These are phyloP conservation scores for Diplazon laetatorius DNA, from an alignment of 2,888 invertebrate genomes.

Conservation along the genomic window DNA sequence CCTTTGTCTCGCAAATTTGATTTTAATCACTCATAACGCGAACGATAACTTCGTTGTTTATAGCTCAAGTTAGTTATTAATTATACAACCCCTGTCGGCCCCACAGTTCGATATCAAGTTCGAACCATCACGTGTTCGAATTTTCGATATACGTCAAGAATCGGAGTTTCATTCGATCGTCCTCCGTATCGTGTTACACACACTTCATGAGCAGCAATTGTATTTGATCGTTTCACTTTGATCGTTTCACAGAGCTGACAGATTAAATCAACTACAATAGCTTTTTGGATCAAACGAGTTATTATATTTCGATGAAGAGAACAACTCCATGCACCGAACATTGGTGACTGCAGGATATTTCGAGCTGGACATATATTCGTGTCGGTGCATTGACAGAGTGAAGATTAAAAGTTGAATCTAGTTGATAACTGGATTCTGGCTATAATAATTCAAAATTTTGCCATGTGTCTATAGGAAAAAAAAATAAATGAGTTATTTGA, in stretches of 20 bases:
- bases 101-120: constrained; percentile 13
- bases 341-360: no score
- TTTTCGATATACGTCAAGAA: constrained; percentile 17
- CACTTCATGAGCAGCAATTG: background rate
- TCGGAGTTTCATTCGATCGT: background rate
- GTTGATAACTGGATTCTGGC: no score
- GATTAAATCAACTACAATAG: no score
- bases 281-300: no score
- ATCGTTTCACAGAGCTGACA: background rate
- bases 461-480: no score
- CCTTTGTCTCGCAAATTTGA: constrained; percentile 46
- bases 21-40: constrained; percentile 10
- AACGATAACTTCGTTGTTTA: constrained; percentile 1
- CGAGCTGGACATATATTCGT: no score
- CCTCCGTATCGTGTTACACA: background rate
- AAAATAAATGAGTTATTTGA: no score
- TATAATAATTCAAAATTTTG: no score
- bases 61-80: constrained; percentile 48
- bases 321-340: no score
- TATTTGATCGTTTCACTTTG: constrained; percentile 1
- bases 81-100: constrained; percentile 35
- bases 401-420: no score
- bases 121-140: background rate
- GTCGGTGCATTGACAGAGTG: no score
- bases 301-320: no score